Percentiles rank a stretch among this genome's conserved stretches.
Conservation (phyloP, 2,888 invertebrate genomes). For the Agelastica alni region DNA sequence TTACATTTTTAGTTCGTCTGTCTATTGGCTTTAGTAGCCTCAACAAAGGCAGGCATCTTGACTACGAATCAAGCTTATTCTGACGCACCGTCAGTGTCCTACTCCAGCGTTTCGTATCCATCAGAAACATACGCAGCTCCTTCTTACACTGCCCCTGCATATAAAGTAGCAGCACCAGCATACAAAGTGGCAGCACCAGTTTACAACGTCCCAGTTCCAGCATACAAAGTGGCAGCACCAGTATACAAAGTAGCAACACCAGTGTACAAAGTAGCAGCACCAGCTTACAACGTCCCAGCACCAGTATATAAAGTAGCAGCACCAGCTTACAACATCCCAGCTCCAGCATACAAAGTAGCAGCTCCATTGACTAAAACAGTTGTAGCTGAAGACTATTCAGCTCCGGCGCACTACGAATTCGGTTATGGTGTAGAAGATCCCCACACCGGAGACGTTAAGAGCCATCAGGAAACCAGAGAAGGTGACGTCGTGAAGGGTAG, state of each 20-base stretch:
- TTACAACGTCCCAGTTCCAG: background rate
- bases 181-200: background rate
- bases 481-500: slow-evolving; percentile 59
- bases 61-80: background rate
- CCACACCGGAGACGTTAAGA: slow-evolving; percentile 60
- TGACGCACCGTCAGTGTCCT: background rate
- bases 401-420: slow-evolving; percentile 39
- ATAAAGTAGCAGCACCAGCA: background rate
- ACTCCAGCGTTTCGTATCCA: background rate
- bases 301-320: slow-evolving; percentile 1
- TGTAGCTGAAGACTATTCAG: slow-evolving; percentile 33
- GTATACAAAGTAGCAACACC: background rate
- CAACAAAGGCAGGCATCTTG: background rate
- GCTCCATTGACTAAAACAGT: slow-evolving; percentile 29
- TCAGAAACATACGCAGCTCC: background rate
- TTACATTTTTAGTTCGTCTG: background rate
- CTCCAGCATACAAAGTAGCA: background rate
- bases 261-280: background rate
- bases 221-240: background rate
- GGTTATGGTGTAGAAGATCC: slow-evolving; percentile 36
- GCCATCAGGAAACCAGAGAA: slow-evolving; percentile 65
- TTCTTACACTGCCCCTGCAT: background rate
- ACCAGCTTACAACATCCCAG: slow-evolving; percentile 26
- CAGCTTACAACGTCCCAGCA: background rate
- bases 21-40: background rate